These are phyloP conservation scores for Barypeithes pellucidus DNA, from an alignment of 2,888 invertebrate species.

Conservation along the genomic window DNA sequence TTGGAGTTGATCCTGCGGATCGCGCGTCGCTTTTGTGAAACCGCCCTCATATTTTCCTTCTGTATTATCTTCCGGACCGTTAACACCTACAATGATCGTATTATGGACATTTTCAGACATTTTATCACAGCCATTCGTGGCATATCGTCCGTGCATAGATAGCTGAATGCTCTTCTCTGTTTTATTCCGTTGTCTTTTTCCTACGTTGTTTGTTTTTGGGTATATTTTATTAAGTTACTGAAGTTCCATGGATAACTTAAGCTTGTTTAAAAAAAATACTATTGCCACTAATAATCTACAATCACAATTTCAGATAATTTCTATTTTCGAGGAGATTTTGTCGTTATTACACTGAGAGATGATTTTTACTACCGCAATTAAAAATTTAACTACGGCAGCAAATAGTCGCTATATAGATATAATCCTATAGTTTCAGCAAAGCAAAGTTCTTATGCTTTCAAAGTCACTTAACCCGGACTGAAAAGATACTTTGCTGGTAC, in stretches of 20 bases:
- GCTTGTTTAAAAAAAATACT: not conserved
- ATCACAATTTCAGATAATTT: too few species aligned
- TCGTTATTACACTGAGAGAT: too few species aligned
- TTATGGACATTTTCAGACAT: constrained; percentile 69
- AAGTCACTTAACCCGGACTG: too few species aligned
- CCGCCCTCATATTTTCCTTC: constrained; percentile 66
- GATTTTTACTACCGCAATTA: too few species aligned
- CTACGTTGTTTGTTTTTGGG: constrained; percentile 20
- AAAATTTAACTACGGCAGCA: too few species aligned
- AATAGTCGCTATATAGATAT: too few species aligned
- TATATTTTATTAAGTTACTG: not conserved
- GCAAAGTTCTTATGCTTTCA: too few species aligned
- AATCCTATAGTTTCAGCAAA: too few species aligned
- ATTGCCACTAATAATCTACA: too few species aligned
- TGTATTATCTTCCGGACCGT: constrained; percentile 71
- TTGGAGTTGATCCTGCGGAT: constrained; percentile 61
- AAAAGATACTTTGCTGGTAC: too few species aligned
- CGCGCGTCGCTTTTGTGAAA: constrained; percentile 61
- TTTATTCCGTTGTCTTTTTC: constrained; percentile 39
- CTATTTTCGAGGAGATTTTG: too few species aligned
- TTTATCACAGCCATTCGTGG: constrained; percentile 70
- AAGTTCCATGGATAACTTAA: too few species aligned
- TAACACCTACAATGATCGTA: constrained; percentile 70
- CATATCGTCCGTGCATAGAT: constrained; percentile 70
- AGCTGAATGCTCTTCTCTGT: constrained; percentile 54